These are phyloP conservation scores for Hydrocynus forskahlii DNA, from an alignment of 2,797 vertebrate genomes.

Conservation along the genomic window DNA sequence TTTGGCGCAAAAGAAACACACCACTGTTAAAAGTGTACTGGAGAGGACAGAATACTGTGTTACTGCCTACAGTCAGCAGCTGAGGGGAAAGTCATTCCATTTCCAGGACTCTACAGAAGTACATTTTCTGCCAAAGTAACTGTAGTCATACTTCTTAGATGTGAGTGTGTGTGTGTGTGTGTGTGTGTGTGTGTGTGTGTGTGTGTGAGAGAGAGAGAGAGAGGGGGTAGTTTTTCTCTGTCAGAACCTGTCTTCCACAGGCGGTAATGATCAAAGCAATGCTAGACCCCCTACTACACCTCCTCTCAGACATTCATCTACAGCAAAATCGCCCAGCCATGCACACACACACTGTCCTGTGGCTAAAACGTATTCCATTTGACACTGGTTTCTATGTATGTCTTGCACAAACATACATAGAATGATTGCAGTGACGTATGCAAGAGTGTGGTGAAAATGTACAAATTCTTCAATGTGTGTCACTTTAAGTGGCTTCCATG, in stretches of 20 bases:
- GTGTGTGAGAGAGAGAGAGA: conserved; percentile 57
- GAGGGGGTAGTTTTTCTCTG: conserved; percentile 68
- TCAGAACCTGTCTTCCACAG: conserved; percentile 82
- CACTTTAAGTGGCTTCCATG: conserved; percentile 31
- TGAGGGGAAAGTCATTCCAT: background rate
- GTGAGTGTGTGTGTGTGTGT: conserved; percentile 56
- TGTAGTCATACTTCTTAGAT: conserved; percentile 37
- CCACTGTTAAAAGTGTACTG: too few relatives aligned
- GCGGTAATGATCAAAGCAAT: conserved; percentile 81
- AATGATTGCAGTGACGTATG: background rate
- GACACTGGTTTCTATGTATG: conserved; percentile 14
- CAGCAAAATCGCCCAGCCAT: conserved; percentile 67
- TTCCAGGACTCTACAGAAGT: conserved; percentile 10
- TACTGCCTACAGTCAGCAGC: background rate
- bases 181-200: conserved; percentile 52
- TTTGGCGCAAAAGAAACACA: too few relatives aligned
- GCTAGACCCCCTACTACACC: conserved; percentile 76
- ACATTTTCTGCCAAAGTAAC: conserved; percentile 37
- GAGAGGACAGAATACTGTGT: background rate
- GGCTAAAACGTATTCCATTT: conserved; percentile 33
- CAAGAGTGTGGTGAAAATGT: too few relatives aligned
- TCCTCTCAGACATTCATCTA: conserved; percentile 76
- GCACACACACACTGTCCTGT: conserved; percentile 27
- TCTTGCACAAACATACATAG: too few relatives aligned
- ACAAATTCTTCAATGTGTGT: conserved; percentile 19